Evolutionary conservation across 2,888 invertebrate species (phyloP), one percentile per base, ranked within the genome.

Genomic region (Ectobius pallidus): DNA sequence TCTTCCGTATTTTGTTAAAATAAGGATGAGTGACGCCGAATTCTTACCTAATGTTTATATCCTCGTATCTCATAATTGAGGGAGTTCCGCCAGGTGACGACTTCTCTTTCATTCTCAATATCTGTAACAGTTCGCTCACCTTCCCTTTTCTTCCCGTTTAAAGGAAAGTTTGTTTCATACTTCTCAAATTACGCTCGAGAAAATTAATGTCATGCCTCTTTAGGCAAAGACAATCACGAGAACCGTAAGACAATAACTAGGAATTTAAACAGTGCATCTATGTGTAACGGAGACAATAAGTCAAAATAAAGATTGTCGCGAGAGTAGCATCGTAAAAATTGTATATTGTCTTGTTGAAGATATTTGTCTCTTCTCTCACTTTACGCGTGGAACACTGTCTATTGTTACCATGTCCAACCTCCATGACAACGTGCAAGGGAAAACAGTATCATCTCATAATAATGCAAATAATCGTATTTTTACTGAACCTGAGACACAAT

Each of bases 341-440:
- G 16, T 22, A 25, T 25, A 52, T 52, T 52, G 52, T 52, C 39
- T 39, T 14, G 7, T 6, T 39, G 6, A 9, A 39, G 39, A 39
- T 39, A 39, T 39, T n/a, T n/a, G 14, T 39, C 52, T 25, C 52
- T 22, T 22, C 16, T 25, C 52, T 20, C 52, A 25, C 16, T 52
- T 52, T 52, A 22, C 25, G 52, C 52, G 25, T 22, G 14, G 7
- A 6, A 44, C 44, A 44, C 44, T n/a, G 20, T 14, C 14, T 25
- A 52, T 22, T 22, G 52, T 52, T 52, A 52, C 25, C 22, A 25
- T 52, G 3, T 25, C 25, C 52, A 52, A 11, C 2, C 3, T 22
- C 52, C 52, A 52, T 52, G 52, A 52, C 52, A 52, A 52, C 52
- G 52, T 52, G 52, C 52, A 52, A 52, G 63, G 14, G 63, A 63